Percentiles rank a stretch among this genome's conserved stretches.
These are phyloP conservation scores for Semotilus atromaculatus DNA, from an alignment of 2,797 vertebrate genomes.

Conservation along the genomic window DNA sequence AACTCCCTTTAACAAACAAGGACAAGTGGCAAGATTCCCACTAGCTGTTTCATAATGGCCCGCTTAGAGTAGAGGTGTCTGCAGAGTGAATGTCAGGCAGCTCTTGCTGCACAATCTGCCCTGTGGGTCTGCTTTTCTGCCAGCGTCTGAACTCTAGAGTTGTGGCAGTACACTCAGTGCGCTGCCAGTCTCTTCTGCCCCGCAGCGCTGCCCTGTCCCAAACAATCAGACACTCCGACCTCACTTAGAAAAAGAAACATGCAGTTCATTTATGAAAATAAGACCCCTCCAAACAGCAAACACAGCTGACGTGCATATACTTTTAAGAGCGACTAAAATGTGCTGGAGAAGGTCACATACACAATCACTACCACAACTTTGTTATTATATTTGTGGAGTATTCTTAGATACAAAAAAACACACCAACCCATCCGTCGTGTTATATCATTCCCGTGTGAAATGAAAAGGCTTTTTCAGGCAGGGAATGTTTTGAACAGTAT, in stretches of 20 bases:
- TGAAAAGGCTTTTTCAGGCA: background rate
- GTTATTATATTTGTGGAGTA: background rate
- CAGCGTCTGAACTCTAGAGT: slow-evolving; percentile 43
- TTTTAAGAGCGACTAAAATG: slow-evolving; percentile 10
- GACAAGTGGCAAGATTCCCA: slow-evolving; percentile 20
- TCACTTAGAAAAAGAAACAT: slow-evolving; percentile 33
- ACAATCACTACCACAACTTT: background rate
- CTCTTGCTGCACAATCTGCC: slow-evolving; percentile 33
- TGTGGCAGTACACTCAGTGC: slow-evolving; percentile 34
- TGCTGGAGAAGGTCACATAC: background rate
- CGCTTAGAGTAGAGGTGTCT: slow-evolving; percentile 49
- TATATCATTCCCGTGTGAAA: background rate
- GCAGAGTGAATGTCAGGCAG: slow-evolving; percentile 42
- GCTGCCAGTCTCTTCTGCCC: slow-evolving; percentile 25
- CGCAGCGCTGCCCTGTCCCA: slow-evolving; percentile 52
- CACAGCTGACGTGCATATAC: slow-evolving; percentile 20
- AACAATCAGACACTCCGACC: slow-evolving; percentile 68
- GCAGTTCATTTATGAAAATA: slow-evolving; percentile 58
- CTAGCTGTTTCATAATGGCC: slow-evolving; percentile 47
- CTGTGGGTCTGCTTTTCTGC: slow-evolving; percentile 52
- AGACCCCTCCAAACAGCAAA: slow-evolving; percentile 30
- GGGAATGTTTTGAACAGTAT: background rate
- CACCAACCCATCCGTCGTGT: background rate
- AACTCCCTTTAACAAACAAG: slow-evolving; percentile 34
- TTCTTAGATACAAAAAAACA: background rate